Base-by-base conservation (phyloP, 2,888 invertebrate genomes). In the Eupithecia vulgata region DNA sequence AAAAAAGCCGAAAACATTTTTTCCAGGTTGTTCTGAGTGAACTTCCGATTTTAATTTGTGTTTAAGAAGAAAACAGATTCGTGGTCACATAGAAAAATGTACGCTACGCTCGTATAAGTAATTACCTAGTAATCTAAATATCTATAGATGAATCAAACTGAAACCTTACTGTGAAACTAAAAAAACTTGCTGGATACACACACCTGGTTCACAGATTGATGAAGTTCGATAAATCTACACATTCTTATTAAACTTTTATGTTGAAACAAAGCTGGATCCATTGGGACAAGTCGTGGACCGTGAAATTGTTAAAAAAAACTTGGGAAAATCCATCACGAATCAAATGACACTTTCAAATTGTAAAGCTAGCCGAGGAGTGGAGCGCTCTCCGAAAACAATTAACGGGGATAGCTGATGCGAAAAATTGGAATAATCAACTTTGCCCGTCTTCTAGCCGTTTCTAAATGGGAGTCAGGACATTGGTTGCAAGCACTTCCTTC, bases 261-360 rank as follows among this genome's bases (percentile, higher is more conserved):
- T 86, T 86, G 88, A 89, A 88, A 91, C 87, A 91, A 88, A 72
- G 68, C 87, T 82, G 86, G 88, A 87, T 87, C 88, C 90, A 89
- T 86, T 79, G 87, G 88, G 88, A 86, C 83, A 87, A 76, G 85
- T 88, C 85, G 83, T 83, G 86, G 85, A 89, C 88, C 93, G 91
- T 92, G 93, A 93, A 93, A 93, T 93, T 92, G 92, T 85, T 90
- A 92, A 92, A 92, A 30, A 65, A 92, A 92, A 89, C 88, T 89
- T 89, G 83, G 87, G 87, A 89, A 75, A 91, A 91, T 90, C 91
- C 92, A 93, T 93, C 93, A 92, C 93, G 90, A 91, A 89, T 91
- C 92, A 92, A 93, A 93, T 91, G 92, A 92, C 93, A 92, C 91
- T 92, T 91, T 91, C 88, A 89, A 92, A 92, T 91, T 92, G 93